These are phyloP conservation scores for Zaprionus gabonicus DNA, from an alignment of 1,140 invertebrate genomes.

Conservation along the genomic window DNA sequence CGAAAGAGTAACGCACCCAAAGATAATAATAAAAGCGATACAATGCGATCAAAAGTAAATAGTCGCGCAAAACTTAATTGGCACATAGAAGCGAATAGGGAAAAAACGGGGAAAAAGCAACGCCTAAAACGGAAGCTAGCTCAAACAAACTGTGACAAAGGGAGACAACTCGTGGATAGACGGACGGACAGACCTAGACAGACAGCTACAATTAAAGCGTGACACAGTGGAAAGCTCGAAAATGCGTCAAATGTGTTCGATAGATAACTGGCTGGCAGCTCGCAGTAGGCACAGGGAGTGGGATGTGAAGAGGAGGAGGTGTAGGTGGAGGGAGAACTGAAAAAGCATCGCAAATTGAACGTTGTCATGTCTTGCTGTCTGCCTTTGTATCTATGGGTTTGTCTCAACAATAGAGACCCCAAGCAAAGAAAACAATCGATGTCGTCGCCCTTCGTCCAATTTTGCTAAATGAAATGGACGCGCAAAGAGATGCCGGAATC, in stretches of 20 bases:
- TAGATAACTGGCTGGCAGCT: slow-evolving; percentile 55
- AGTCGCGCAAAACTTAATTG: slow-evolving; percentile 41
- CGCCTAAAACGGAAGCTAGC: slow-evolving; percentile 41
- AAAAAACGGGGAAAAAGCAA: slow-evolving; percentile 24
- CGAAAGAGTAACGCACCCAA: slow-evolving; percentile 41
- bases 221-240: slow-evolving; percentile 43
- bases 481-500: slow-evolving; percentile 38
- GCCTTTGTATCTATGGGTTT: slow-evolving; percentile 12
- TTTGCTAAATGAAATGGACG: slow-evolving; percentile 29
- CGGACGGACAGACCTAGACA: slow-evolving; percentile 29
- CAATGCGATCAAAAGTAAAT: slow-evolving; percentile 43
- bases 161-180: slow-evolving; percentile 34
- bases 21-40: slow-evolving; percentile 42
- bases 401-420: slow-evolving; percentile 21
- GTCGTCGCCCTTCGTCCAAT: slow-evolving; percentile 12
- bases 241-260: slow-evolving; percentile 54
- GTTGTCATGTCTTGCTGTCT: slow-evolving; percentile 20
- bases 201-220: slow-evolving; percentile 60
- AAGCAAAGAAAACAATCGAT: slow-evolving; percentile 39
- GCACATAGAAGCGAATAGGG: slow-evolving; percentile 27
- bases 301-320: neutral
- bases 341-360: slow-evolving; percentile 44
- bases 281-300: neutral
- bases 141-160: slow-evolving; percentile 39
- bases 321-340: neutral